Evolutionary conservation across 2,888 invertebrate species (phyloP).

Genomic region (Clivina fossor): DNA sequence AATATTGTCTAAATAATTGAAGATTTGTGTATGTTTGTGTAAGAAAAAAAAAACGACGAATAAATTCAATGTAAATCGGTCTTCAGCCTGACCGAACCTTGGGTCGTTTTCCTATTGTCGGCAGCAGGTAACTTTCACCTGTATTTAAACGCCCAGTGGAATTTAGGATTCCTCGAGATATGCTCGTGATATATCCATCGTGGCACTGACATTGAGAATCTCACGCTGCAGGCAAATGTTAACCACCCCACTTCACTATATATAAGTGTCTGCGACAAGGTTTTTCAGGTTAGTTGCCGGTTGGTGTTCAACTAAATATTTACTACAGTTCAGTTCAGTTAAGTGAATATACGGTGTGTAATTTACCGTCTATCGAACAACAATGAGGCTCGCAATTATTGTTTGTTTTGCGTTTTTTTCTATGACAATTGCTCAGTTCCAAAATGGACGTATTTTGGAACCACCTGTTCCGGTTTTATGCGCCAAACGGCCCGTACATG

Average conservation of each 20-base stretch:
- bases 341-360: background rate
- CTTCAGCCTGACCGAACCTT: slow-evolving; percentile 14
- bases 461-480: slow-evolving; percentile 76
- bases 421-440: slow-evolving; percentile 67
- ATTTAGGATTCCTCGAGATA: slow-evolving; percentile 26
- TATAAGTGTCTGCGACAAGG: slow-evolving; percentile 26
- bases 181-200: slow-evolving; percentile 22
- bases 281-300: slow-evolving; percentile 45
- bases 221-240: slow-evolving; percentile 14
- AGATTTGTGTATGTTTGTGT: too few relatives aligned
- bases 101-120: slow-evolving; percentile 29
- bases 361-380: slow-evolving; percentile 9
- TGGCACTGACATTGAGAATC: slow-evolving; percentile 20
- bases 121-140: slow-evolving; percentile 33
- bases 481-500: slow-evolving; percentile 72
- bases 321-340: too few relatives aligned
- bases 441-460: slow-evolving; percentile 75
- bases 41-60: too few relatives aligned
- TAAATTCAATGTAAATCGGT: too few relatives aligned
- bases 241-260: too few relatives aligned
- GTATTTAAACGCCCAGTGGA: slow-evolving; percentile 19
- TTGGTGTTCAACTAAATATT: too few relatives aligned
- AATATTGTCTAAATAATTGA: too few relatives aligned
- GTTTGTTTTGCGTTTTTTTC: slow-evolving; percentile 53
- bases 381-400: slow-evolving; percentile 44